Evolutionary conservation across 2,888 invertebrate species (phyloP), one percentile per base, ranked within the genome.

Genomic region (Limenitis camilla): DNA sequence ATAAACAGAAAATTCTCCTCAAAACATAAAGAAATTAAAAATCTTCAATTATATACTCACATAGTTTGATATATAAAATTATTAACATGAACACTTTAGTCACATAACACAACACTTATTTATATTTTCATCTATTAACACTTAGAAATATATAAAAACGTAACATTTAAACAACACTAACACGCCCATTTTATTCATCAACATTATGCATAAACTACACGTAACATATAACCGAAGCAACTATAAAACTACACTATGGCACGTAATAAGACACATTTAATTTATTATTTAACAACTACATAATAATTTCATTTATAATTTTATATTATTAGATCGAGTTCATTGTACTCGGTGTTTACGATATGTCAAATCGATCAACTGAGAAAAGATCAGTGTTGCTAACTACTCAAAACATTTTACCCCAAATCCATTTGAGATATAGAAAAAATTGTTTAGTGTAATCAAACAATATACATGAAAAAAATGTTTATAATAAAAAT

Each of bases 301-400:
- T 10, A 32, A 49, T 52, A 63, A 60, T 74, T 71, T 73, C 64
- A 65, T 62, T 66, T 60, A 63, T 68, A 69, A 69, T 68, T 41
- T 40, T 8, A 32, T 36, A 5, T 27, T 52, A 70, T 63, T 53
- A 65, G 40, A 61, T 65, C 52, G 66, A 72, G 81, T 84, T 81
- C 83, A 83, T 74, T 81, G 82, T 74, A 73, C 80, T 63, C 56
- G 47, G 45, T 83, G 81, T 84, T 84, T 84, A 83, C 78, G 78
- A 74, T 61, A 71, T 44, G 57, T 62, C 60, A 62, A 61, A 65
- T 65, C 66, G 59, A 65, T 62, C 55, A 52, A 53, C 58, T 48
- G 7, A 40, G 45, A 43, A 39, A 43, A 38, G 29, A 10, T 11
- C n/a, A n/a, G 19, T 19, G 19, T 19, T 19, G 19, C 19, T 19